Percentiles rank a stretch among this genome's conserved stretches.
These are phyloP conservation scores for Leptopilina syphax DNA, from an alignment of 2,888 invertebrate genomes.

Conservation along the genomic window DNA sequence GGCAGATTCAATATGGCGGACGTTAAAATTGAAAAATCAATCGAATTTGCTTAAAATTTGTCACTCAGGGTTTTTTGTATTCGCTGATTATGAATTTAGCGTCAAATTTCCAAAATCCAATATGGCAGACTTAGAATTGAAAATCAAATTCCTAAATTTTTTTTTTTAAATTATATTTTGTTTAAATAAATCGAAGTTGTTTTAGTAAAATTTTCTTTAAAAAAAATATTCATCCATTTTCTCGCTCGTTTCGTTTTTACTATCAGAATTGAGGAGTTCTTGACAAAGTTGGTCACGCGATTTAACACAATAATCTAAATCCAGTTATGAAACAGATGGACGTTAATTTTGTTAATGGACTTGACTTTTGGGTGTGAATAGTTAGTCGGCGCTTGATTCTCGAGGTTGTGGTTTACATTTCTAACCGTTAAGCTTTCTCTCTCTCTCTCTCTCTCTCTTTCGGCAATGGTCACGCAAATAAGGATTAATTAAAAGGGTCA, in stretches of 20 bases:
- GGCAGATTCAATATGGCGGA: too few relatives aligned
- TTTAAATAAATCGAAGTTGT: too few relatives aligned
- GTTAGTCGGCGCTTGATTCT: slow-evolving; percentile 38
- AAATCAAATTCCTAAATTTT: too few relatives aligned
- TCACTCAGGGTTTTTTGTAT: too few relatives aligned
- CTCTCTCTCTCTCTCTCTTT: slow-evolving; percentile 35
- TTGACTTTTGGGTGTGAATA: slow-evolving; percentile 56
- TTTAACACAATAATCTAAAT: background rate
- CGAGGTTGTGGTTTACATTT: slow-evolving; percentile 57
- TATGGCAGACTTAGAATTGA: too few relatives aligned
- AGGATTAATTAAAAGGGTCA: slow-evolving; percentile 63
- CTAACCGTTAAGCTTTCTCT: slow-evolving; percentile 44
- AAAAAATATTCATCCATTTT: too few relatives aligned
- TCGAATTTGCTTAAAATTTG: too few relatives aligned
- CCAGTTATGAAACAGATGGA: slow-evolving; percentile 45
- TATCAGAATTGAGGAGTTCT: background rate
- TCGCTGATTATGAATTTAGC: too few relatives aligned
- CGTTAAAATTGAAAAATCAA: too few relatives aligned
- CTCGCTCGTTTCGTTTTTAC: background rate
- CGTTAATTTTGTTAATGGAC: slow-evolving; percentile 67
- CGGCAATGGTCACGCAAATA: slow-evolving; percentile 60
- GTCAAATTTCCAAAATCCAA: too few relatives aligned
- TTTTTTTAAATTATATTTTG: too few relatives aligned
- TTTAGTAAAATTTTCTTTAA: too few relatives aligned
- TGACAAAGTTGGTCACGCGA: background rate